phyloP scores from a whole-genome alignment of 2,113 vertebrate genomes.

The Penelope pileata region DNA sequence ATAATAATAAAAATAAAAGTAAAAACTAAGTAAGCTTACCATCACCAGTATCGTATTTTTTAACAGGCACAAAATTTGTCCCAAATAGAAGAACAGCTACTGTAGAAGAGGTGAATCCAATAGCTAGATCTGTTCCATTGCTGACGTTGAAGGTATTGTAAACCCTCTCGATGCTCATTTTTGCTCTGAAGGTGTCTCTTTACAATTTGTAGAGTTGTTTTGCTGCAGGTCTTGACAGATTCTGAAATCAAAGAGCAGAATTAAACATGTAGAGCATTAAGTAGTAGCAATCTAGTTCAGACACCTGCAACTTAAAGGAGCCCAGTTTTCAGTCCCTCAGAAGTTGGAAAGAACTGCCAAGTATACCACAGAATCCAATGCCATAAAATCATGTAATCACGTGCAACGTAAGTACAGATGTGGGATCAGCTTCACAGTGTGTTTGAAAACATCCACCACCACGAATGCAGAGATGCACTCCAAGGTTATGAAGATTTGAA shows the following conservation, averaged over 20 bases:
- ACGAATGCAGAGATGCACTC: background rate
- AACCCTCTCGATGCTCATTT: background rate
- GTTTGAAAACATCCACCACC: background rate
- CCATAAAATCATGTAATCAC: background rate
- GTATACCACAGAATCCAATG: background rate
- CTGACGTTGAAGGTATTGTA: constrained; percentile 6
- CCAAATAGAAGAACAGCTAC: constrained; percentile 84
- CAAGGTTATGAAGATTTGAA: background rate
- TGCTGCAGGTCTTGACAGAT: background rate
- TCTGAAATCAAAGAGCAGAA: constrained; percentile 47
- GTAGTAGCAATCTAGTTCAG: background rate
- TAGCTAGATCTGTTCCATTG: constrained; percentile 71
- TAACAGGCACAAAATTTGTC: constrained; percentile 89
- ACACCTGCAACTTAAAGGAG: background rate
- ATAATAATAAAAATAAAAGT: background rate
- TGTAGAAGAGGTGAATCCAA: constrained; percentile 80
- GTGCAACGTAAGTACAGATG: background rate
- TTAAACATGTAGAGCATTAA: background rate
- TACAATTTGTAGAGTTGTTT: background rate
- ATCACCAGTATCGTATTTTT: constrained; percentile 87
- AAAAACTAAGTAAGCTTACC: constrained; percentile 72
- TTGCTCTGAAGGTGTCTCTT: background rate
- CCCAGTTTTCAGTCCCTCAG: background rate
- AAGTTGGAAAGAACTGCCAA: background rate
- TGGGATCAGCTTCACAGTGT: background rate